These are phyloP conservation scores for Pterobdella sp. DNA, from an alignment of 2,888 invertebrate genomes.

Conservation along the genomic window DNA sequence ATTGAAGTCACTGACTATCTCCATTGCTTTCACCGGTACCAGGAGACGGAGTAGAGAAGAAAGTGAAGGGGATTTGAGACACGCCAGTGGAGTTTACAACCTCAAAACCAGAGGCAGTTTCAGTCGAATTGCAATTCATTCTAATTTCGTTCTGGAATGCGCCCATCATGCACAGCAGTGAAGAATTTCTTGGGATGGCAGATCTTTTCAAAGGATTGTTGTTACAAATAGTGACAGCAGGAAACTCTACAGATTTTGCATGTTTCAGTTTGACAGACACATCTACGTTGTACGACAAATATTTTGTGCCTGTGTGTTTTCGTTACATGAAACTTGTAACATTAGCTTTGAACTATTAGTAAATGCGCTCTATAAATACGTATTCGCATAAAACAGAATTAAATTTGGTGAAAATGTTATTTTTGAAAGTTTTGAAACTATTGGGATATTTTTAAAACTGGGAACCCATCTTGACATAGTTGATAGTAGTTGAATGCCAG, in stretches of 20 bases:
- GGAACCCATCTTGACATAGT: not conserved
- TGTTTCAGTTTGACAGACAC: constrained; percentile 17
- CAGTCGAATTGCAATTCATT: not conserved
- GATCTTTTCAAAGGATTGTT: constrained; percentile 32
- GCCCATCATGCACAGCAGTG: not conserved
- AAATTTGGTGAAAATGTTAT: not conserved
- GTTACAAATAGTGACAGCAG: constrained; percentile 34
- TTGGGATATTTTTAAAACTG: not conserved
- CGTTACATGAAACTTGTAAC: constrained; percentile 4
- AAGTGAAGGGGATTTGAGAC: not conserved
- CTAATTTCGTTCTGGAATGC: not conserved
- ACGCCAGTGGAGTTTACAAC: not conserved
- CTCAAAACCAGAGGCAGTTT: not conserved
- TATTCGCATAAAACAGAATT: not conserved
- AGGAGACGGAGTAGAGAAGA: not conserved
- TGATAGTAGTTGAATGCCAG: constrained; percentile 20
- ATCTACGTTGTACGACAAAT: constrained; percentile 18
- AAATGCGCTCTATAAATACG: not conserved
- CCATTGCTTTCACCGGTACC: no score
- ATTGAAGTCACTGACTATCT: no score
- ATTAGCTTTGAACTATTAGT: not conserved
- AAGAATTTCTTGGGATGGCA: not conserved
- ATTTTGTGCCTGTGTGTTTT: constrained; percentile 18
- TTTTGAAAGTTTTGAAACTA: not conserved
- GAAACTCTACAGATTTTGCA: constrained; percentile 17